Conservation (phyloP, 2,113 vertebrate genomes). For the Heterochromis multidens region DNA sequence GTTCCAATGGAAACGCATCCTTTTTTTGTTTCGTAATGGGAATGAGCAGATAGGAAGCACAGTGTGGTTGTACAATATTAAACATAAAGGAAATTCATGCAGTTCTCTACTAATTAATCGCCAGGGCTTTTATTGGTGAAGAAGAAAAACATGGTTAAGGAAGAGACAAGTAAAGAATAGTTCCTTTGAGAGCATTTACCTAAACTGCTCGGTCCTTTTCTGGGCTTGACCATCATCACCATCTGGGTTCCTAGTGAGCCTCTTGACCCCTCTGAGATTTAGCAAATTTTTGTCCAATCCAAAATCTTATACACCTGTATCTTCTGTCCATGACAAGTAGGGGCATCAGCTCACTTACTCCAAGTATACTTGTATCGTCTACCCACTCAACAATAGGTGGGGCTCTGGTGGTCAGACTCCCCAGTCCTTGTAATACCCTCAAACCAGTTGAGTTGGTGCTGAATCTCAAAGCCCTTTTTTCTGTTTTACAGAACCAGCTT, state of each 20-base stretch:
- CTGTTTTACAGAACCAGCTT: constrained; percentile 64
- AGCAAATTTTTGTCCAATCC: background rate
- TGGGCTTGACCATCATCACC: background rate
- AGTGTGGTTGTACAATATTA: constrained; percentile 48
- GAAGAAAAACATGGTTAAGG: background rate
- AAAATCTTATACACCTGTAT: constrained; percentile 17
- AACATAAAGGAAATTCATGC: constrained; percentile 19
- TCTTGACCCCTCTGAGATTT: constrained; percentile 4
- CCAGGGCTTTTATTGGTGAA: constrained; percentile 29
- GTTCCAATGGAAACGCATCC: constrained; percentile 48
- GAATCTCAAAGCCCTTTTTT: constrained; percentile 46
- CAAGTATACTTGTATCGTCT: background rate
- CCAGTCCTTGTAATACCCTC: constrained; percentile 28
- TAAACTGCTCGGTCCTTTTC: constrained; percentile 22
- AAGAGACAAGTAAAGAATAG: constrained; percentile 1
- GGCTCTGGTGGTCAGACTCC: constrained; percentile 28
- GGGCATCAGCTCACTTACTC: background rate
- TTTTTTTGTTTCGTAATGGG: constrained; percentile 61
- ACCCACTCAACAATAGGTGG: constrained; percentile 27
- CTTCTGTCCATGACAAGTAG: background rate
- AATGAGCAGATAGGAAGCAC: constrained; percentile 25
- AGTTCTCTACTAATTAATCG: background rate
- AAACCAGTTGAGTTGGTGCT: constrained; percentile 45
- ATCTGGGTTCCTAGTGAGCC: constrained; percentile 24
- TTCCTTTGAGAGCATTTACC: background rate